Percentiles rank a stretch among this genome's conserved stretches.
Evolutionary conservation across 23 tunicate genomes (phyloP).

Genomic region (Phallusia fumigata): DNA sequence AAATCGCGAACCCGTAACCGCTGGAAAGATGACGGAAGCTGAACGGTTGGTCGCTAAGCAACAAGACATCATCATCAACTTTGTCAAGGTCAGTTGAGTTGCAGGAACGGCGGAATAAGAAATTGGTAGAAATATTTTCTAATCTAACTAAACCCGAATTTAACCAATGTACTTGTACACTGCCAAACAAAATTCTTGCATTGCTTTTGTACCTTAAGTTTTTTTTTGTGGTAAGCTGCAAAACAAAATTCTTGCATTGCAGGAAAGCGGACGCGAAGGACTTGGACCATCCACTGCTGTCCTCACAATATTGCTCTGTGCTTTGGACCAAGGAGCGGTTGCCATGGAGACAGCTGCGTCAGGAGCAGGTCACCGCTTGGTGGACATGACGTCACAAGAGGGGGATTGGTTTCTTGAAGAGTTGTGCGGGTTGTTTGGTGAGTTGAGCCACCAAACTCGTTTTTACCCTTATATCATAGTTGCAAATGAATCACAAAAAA

Average conservation of each 20-base stretch:
- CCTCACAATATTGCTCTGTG: constrained; percentile 45
- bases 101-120: no score
- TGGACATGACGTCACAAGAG: constrained; percentile 88
- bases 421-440: constrained; percentile 75
- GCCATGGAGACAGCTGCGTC: constrained; percentile 94
- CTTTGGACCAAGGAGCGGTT: constrained; percentile 62
- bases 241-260: background rate
- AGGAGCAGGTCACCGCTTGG: constrained; percentile 84
- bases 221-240: background rate
- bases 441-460: background rate
- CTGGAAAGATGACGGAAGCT: constrained; percentile 38
- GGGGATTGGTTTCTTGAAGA: constrained; percentile 99
- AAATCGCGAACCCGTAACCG: constrained; percentile 53
- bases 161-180: no score
- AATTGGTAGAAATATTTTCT: no score
- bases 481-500: no score
- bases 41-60: constrained; percentile 46
- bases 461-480: no score
- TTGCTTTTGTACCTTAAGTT: background rate
- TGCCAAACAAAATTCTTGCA: no score
- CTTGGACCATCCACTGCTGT: constrained; percentile 45
- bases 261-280: constrained; percentile 68
- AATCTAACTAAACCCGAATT: no score
- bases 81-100: constrained; percentile 45
- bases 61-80: constrained; percentile 60